Percentiles rank a stretch among this genome's conserved stretches.
These are phyloP conservation scores for Isoperla grammatica DNA, from an alignment of 2,888 invertebrate genomes.

Conservation along the genomic window DNA sequence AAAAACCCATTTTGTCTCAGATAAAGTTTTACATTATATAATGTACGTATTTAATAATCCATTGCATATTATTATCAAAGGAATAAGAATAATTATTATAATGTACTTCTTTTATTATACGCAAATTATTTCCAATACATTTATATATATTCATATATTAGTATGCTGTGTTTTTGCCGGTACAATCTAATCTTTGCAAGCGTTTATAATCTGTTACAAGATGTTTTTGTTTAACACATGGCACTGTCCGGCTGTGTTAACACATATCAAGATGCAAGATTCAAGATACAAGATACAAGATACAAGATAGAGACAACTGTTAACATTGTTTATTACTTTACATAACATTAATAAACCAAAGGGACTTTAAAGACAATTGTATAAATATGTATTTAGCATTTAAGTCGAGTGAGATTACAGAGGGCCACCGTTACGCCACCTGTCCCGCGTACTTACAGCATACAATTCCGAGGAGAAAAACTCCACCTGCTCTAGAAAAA, in stretches of 20 bases:
- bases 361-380: conserved; percentile 10
- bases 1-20: too few relatives aligned
- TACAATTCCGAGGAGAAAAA: conserved; percentile 8
- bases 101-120: not conserved
- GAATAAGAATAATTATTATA: too few relatives aligned
- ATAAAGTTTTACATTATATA: too few relatives aligned
- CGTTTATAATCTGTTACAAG: not conserved
- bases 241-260: conserved; percentile 1
- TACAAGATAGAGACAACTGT: conserved; percentile 3
- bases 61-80: too few relatives aligned
- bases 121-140: conserved; percentile 2
- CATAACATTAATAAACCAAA: conserved; percentile 4
- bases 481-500: conserved; percentile 11
- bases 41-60: too few relatives aligned
- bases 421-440: not conserved
- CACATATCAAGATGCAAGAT: conserved; percentile 7
- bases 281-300: not conserved
- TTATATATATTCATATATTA: not conserved
- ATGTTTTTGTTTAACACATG: not conserved
- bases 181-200: not conserved
- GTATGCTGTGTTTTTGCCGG: not conserved
- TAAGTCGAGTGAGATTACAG: not conserved
- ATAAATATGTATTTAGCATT: conserved; percentile 5
- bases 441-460: not conserved
- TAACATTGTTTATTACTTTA: conserved; percentile 5